Evolutionary conservation across 2,888 invertebrate genomes (phyloP).

Genomic region (Lasiommata megera): DNA sequence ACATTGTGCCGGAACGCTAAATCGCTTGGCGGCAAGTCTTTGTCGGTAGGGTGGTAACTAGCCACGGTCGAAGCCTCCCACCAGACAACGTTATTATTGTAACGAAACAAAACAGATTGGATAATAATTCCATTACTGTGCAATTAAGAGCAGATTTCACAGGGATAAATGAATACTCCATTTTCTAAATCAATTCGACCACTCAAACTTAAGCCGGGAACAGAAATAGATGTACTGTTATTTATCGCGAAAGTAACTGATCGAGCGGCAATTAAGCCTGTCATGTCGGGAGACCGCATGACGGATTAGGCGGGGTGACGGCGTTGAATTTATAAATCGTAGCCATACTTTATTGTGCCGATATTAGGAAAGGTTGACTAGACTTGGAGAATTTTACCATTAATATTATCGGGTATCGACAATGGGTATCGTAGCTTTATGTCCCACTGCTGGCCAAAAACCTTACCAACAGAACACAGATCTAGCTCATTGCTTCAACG

Average conservation of each 20-base stretch:
- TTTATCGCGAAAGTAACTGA: slow-evolving; percentile 31
- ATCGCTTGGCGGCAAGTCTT: too few relatives aligned
- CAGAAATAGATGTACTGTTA: slow-evolving; percentile 22
- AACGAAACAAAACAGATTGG: not conserved
- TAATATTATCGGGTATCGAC: too few relatives aligned
- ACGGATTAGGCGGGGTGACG: slow-evolving; percentile 27
- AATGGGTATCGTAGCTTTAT: too few relatives aligned
- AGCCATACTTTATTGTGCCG: slow-evolving; percentile 16
- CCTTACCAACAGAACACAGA: too few relatives aligned
- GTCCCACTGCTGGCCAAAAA: too few relatives aligned
- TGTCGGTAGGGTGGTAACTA: too few relatives aligned
- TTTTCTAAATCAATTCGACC: slow-evolving; percentile 16
- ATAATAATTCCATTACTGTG: not conserved
- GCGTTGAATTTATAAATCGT: slow-evolving; percentile 25
- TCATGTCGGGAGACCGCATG: slow-evolving; percentile 32
- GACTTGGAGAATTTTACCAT: not conserved
- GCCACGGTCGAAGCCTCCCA: too few relatives aligned
- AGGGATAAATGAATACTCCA: slow-evolving; percentile 5
- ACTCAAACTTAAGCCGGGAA: slow-evolving; percentile 11
- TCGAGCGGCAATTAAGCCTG: slow-evolving; percentile 28
- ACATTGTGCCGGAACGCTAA: too few relatives aligned
- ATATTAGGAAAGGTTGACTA: slow-evolving; percentile 4
- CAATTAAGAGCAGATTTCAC: slow-evolving; percentile 12
- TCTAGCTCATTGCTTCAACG: too few relatives aligned
- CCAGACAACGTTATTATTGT: too few relatives aligned